A percentile compares a stretch with the other conserved stretches of the same genome.
Conservation (phyloP, 2,888 invertebrate species). For the Luffia ferchaultella region DNA sequence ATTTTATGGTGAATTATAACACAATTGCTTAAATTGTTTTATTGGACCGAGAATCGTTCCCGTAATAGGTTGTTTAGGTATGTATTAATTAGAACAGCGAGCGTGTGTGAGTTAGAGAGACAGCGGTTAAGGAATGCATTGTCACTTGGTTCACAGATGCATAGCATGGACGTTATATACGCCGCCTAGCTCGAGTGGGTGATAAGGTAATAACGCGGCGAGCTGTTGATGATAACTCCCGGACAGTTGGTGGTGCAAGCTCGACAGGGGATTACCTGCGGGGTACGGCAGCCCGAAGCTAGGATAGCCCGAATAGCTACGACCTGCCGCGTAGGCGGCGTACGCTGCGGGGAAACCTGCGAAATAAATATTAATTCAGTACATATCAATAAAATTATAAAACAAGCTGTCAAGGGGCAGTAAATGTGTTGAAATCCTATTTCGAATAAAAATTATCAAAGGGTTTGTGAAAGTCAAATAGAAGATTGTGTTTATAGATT, state of each 20-base stretch:
- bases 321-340: constrained; percentile 95
- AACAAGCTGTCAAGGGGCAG: background rate
- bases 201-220: constrained; percentile 71
- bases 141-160: constrained; percentile 76
- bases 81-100: constrained; percentile 14
- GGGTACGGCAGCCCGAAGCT: constrained; percentile 98
- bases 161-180: constrained; percentile 79
- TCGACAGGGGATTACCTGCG: constrained; percentile 91
- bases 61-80: background rate
- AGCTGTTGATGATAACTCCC: constrained; percentile 68
- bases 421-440: background rate
- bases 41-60: too few species aligned
- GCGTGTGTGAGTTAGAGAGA: constrained; percentile 30
- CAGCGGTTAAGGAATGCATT: constrained; percentile 46
- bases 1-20: too few species aligned
- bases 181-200: constrained; percentile 72
- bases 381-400: background rate
- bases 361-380: constrained; percentile 36
- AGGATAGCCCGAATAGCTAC: constrained; percentile 97
- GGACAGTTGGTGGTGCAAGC: constrained; percentile 78
- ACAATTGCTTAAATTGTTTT: too few species aligned
- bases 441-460: too few species aligned
- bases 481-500: too few species aligned
- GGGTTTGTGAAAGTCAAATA: too few species aligned
- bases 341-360: constrained; percentile 95